Evolutionary conservation across 2,888 invertebrate genomes (phyloP).

Genomic region (Sialis lutaria): DNA sequence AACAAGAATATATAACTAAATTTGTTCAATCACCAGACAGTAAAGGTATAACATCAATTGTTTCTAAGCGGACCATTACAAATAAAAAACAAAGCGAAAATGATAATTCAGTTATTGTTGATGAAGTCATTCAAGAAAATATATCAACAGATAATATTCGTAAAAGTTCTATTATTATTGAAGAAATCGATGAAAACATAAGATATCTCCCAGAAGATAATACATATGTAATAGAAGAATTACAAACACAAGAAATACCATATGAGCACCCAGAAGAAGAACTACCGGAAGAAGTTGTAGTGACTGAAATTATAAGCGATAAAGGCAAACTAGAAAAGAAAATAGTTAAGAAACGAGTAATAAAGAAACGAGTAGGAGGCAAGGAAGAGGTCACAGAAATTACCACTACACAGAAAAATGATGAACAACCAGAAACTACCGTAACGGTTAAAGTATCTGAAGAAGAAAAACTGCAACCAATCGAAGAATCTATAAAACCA

Average conservation of each 20-base stretch:
- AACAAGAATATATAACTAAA: constrained; percentile 40
- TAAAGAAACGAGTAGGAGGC: constrained; percentile 23
- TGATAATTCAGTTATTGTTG: constrained; percentile 5
- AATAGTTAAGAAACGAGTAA: constrained; percentile 22
- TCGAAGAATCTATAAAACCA: background rate
- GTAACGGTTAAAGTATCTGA: constrained; percentile 15
- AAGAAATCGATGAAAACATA: constrained; percentile 1
- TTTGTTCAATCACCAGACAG: constrained; percentile 32
- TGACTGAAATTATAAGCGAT: constrained; percentile 24
- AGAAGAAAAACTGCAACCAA: constrained; percentile 9
- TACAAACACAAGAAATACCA: background rate
- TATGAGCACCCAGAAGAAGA: constrained; percentile 8
- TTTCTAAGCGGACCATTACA: constrained; percentile 23
- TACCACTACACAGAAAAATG: constrained; percentile 12
- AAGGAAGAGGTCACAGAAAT: constrained; percentile 23
- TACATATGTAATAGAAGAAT: constrained; percentile 10
- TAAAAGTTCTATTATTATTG: background rate
- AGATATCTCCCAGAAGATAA: constrained; percentile 2
- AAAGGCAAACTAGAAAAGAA: constrained; percentile 18
- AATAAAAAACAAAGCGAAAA: constrained; percentile 5
- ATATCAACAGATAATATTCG: background rate
- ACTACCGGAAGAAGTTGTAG: constrained; percentile 18
- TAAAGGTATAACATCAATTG: constrained; percentile 33
- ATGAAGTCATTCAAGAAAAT: background rate
- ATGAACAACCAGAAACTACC: constrained; percentile 15